phyloP scores from a whole-genome alignment of 2,113 vertebrate species.

The Rhinopomastus cyanomelas region DNA sequence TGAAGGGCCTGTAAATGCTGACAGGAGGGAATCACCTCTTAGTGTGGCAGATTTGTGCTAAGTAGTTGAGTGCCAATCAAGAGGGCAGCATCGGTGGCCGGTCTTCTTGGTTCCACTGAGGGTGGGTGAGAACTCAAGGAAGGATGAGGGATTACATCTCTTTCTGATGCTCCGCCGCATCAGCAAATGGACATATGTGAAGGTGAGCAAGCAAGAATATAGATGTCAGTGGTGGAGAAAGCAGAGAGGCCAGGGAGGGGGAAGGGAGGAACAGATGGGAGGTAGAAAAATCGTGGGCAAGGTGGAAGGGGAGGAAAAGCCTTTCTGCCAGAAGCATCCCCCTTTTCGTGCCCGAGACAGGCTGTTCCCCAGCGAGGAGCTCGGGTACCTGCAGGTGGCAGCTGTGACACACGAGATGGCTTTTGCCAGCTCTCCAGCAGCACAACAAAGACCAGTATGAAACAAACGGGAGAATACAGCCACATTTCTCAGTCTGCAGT shows the following conservation, averaged over 20 bases:
- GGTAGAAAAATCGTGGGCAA: background rate
- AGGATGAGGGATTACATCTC: background rate
- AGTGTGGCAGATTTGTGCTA: background rate
- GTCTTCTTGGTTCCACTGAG: background rate
- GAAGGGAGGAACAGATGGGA: constrained; percentile 2
- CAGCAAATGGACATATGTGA: background rate
- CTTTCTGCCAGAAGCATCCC: background rate
- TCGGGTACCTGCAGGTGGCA: constrained; percentile 18
- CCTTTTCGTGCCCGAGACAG: background rate
- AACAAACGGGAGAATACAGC: background rate
- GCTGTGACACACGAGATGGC: background rate
- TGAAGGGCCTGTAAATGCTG: background rate
- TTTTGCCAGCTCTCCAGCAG: background rate
- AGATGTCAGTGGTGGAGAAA: background rate
- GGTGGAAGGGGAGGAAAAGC: background rate
- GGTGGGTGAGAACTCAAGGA: background rate
- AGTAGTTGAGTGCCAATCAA: background rate
- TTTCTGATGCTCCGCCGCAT: background rate
- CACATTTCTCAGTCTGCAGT: background rate
- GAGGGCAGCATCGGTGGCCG: rapidly evolving
- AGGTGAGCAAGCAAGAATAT: background rate
- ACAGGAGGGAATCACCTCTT: rapidly evolving
- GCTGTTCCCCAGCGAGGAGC: background rate
- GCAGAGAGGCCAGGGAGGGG: background rate
- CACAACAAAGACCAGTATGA: background rate